These are phyloP conservation scores for Lasiurus borealis DNA, from an alignment of 2,113 vertebrate genomes.

Conservation along the genomic window DNA sequence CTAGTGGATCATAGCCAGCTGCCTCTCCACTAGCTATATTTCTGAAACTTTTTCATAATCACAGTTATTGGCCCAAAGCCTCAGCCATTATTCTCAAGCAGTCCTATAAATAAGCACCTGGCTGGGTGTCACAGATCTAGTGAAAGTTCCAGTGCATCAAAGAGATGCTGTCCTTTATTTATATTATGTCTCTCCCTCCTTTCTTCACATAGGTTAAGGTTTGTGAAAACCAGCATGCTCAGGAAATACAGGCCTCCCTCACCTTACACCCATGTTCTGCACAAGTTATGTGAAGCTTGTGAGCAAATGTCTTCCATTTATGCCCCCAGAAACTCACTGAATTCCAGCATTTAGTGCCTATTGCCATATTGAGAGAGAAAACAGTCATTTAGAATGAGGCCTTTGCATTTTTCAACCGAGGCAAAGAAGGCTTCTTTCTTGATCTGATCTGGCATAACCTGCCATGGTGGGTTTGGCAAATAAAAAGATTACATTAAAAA, in stretches of 20 bases:
- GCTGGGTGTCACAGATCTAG: slow-evolving; percentile 40
- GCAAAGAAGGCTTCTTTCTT: neutral
- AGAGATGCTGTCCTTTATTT: neutral
- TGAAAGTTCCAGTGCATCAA: neutral
- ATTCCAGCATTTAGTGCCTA: neutral
- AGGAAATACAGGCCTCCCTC: slow-evolving; percentile 42
- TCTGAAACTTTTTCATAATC: slow-evolving; percentile 22
- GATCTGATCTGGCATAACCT: neutral
- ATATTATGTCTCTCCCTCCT: neutral
- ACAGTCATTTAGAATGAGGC: neutral
- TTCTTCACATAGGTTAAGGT: neutral
- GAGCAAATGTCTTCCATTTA: neutral
- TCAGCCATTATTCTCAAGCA: slow-evolving; percentile 35
- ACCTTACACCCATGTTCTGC: neutral
- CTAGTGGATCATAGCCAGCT: neutral
- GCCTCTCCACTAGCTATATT: accelerated
- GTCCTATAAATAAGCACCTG: slow-evolving; percentile 52
- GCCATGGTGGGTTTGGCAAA: neutral
- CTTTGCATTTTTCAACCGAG: accelerated
- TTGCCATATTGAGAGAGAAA: neutral
- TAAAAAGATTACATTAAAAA: neutral
- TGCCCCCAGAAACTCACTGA: slow-evolving; percentile 21
- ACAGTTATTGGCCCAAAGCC: neutral
- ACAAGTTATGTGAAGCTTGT: neutral
- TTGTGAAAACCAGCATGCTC: neutral